These are phyloP conservation scores for Megalops atlanticus DNA, from an alignment of 2,113 vertebrate genomes.

Conservation along the genomic window DNA sequence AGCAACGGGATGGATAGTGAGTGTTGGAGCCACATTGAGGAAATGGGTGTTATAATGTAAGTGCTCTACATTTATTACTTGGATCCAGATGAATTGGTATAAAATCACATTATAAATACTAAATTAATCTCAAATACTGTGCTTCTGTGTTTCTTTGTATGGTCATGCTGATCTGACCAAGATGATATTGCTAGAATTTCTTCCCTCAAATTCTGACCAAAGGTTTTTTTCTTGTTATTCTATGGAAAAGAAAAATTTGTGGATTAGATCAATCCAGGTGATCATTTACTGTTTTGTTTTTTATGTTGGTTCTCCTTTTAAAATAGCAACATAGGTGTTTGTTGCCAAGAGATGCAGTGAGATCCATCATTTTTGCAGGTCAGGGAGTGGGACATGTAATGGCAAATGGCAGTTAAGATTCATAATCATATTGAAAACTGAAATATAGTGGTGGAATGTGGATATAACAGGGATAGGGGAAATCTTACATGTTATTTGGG, in stretches of 20 bases:
- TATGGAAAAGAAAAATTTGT: too few relatives aligned
- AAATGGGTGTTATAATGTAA: conserved; percentile 48
- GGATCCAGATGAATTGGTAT: too few relatives aligned
- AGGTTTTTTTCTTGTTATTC: too few relatives aligned
- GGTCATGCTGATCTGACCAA: too few relatives aligned
- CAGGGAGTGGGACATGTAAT: not conserved
- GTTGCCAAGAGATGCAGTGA: not conserved
- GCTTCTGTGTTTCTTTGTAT: not conserved
- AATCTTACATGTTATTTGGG: too few relatives aligned
- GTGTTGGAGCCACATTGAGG: conserved; percentile 43
- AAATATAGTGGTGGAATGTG: not conserved
- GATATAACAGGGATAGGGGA: too few relatives aligned
- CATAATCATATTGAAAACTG: too few relatives aligned
- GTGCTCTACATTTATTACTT: conserved; percentile 35
- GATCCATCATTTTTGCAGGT: not conserved
- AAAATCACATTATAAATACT: too few relatives aligned
- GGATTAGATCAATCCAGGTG: not conserved
- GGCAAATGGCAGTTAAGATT: not conserved
- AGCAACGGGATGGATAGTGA: conserved; percentile 37
- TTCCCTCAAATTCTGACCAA: too few relatives aligned
- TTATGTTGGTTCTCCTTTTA: not conserved
- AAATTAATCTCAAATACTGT: not conserved
- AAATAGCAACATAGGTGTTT: not conserved
- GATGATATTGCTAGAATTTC: too few relatives aligned
- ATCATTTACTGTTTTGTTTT: not conserved